Base-by-base conservation (phyloP, 2,888 invertebrate species). In the Drosophila setosimentum region DNA sequence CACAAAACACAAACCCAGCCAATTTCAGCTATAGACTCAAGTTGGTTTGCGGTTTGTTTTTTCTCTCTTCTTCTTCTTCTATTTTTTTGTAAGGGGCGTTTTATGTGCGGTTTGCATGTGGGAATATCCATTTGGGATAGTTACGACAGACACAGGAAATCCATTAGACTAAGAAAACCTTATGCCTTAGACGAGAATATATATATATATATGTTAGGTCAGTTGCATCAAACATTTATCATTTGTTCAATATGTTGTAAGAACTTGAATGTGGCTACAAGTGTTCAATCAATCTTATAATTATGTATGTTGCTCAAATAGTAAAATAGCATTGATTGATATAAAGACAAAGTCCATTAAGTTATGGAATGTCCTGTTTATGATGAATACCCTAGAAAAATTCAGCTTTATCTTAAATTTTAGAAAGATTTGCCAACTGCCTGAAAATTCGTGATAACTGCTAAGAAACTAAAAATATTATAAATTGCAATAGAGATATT, bases 81-180 rank as follows among this genome's bases (percentile, higher is more conserved):
- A 45, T 16, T n/a, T 21, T 37, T 53, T 53, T 66, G 60, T 69
- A 33, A 67, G 78, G 76, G 77, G 80, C 76, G 80, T 80, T 88
- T 83, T 83, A 83, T 86, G 81, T 86, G 89, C 81, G 78, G 84
- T 80, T 83, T 87, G 87, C 89, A 86, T 89, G 87, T 87, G 83
- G 74, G 72, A 63, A 88, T 71, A 68, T 77, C 71, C 64, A 76
- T 69, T 61, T 70, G 55, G 29, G 50, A 29, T 48, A 54, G 71
- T 45, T 64, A 64, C 35, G 55, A 59, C 40, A 62, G 62, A 53
- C 68, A 40, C 18, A 58, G 64, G 48, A 75, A 74, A 54, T 51
- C 54, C 69, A 79, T 77, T 64, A 66, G 63, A 40, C 37, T 24
- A 27, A 32, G 48, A 48, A 67, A 51, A 51, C 57, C n/a, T 27